Evolutionary conservation across 1,140 invertebrate species (phyloP), one percentile per base, ranked within the genome.

Genomic region (Tyrophagus putrescentiae): DNA sequence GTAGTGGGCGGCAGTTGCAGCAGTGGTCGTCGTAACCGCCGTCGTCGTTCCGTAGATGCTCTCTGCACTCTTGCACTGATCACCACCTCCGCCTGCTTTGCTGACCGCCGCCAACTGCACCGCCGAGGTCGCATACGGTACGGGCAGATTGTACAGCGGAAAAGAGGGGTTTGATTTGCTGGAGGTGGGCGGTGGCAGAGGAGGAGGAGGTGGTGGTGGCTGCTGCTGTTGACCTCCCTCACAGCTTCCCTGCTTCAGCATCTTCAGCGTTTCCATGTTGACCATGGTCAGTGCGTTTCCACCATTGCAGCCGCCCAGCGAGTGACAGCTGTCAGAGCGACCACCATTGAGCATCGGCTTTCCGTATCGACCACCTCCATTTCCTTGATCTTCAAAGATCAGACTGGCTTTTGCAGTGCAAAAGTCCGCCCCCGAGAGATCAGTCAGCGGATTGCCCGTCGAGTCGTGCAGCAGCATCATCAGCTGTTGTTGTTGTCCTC

Each of bases 131-230:
- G 52, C 52, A 54, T 54, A 54, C 28, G 52, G 13, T 16, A 54
- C 52, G 18, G 52, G 52, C n/a, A 54, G 52, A 31, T 13, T 27
- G 25, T 54, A 54, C 28, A 54, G 27, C 5, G 52, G 52, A 54
- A 18, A 54, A 6, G 45, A 48, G 13, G 45, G 7, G 7, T 6
- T 48, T 7, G 45, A 48, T 21, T 48, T 48, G 45, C 45, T 48
- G n/a, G n/a, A n/a, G 7, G 45, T 7, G 7, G 45, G 45, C n/a
- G n/a, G n/a, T 25, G 18, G 45, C 18, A 18, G 45, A 48, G 31
- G 7, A 13, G 45, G 7, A n/a, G n/a, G n/a, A n/a, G n/a, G n/a
- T n/a, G n/a, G n/a, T n/a, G n/a, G 7, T 7, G 13, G 7, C 45
- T 29, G 31, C 45, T 48, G 45, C 21, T 39, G 36, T 52, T 52